Evolutionary conservation across 2,113 vertebrate species (phyloP).

Genomic region (Proterorhinus semilunaris): DNA sequence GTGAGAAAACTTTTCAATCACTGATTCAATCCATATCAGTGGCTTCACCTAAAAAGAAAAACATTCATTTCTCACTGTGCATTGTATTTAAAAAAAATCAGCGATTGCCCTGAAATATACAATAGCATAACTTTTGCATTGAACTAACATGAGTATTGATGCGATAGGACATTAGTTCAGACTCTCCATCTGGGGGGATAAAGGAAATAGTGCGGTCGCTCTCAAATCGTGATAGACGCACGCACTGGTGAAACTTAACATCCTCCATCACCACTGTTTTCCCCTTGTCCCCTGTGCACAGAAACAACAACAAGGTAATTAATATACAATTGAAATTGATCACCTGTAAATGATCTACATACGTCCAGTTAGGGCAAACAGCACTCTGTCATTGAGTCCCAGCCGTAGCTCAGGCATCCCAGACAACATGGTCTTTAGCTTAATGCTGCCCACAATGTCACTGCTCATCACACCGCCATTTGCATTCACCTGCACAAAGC

Average conservation of each 20-base stretch:
- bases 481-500: constrained; percentile 80
- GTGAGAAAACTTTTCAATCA: constrained; percentile 94
- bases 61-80: neutral
- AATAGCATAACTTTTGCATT: neutral
- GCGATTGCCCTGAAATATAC: neutral
- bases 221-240: constrained; percentile 90
- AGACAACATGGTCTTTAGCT: constrained; percentile 89
- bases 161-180: constrained; percentile 94
- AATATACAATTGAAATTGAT: neutral
- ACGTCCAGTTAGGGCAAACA: constrained; percentile 90
- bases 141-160: constrained; percentile 86
- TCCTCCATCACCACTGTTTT: constrained; percentile 92
- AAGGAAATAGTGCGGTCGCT: constrained; percentile 93
- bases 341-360: constrained; percentile 40
- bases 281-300: constrained; percentile 83
- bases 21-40: constrained; percentile 93
- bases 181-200: constrained; percentile 91
- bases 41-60: constrained; percentile 83
- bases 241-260: constrained; percentile 95
- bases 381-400: constrained; percentile 88
- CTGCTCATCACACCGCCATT: constrained; percentile 89
- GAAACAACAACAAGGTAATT: neutral
- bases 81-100: neutral
- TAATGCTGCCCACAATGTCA: constrained; percentile 90
- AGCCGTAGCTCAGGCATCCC: constrained; percentile 92